These are phyloP conservation scores for Dendronephthya gigantea DNA, from an alignment of 64 coral and sea anemone genomes.

Conservation along the genomic window DNA sequence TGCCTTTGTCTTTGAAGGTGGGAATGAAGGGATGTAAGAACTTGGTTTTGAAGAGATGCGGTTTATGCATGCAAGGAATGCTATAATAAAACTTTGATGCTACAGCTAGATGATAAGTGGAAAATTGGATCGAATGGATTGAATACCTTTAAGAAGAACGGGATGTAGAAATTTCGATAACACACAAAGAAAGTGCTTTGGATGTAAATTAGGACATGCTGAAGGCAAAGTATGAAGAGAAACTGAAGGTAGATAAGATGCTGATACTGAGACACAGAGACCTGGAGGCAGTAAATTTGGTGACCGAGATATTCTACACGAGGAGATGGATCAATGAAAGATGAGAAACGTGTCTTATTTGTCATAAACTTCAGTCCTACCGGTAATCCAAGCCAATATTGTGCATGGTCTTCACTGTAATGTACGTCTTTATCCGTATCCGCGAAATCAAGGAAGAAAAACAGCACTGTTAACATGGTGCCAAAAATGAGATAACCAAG, in stretches of 20 bases:
- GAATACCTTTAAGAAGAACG: background rate
- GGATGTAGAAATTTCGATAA: background rate
- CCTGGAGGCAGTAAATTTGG: too few species aligned
- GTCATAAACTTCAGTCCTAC: background rate
- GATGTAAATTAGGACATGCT: background rate
- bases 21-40: too few species aligned
- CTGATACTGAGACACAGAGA: too few species aligned
- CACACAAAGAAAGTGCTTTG: background rate
- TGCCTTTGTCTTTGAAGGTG: too few species aligned
- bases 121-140: background rate
- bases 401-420: background rate
- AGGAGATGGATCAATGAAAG: background rate
- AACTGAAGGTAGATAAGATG: too few species aligned
- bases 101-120: too few species aligned
- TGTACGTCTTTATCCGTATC: background rate
- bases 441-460: background rate
- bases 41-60: background rate
- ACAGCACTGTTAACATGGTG: background rate
- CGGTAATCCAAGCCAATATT: conserved; percentile 7
- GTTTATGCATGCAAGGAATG: too few species aligned
- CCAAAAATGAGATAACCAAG: background rate
- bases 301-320: too few species aligned
- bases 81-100: too few species aligned
- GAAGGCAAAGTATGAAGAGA: background rate
- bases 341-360: background rate